Base-by-base conservation (phyloP, 2,113 vertebrate genomes). In the Tragelaphus scriptus region DNA sequence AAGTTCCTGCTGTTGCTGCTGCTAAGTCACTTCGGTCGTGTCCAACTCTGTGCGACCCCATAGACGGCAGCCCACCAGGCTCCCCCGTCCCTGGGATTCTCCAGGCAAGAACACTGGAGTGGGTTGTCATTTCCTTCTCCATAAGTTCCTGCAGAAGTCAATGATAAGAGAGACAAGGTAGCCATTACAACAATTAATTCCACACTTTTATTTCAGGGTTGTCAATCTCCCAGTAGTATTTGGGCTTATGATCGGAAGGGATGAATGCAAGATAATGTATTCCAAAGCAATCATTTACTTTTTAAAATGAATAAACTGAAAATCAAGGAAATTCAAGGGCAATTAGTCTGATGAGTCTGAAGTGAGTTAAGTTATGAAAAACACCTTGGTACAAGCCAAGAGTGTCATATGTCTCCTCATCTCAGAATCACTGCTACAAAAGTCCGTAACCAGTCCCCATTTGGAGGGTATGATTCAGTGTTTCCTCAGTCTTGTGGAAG, bases 321-420 rank as follows among this genome's bases (percentile, higher is more conserved):
- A 23, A 25, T 59, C 26, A 88, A 68, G 8, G 61, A 85, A 84
- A 40, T 85, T 25, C 9, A 36, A 6, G 30, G 19, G 14, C 9
- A 44, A 53, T 2, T 49, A 77, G 30, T 88, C 44, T 85, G 88
- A 44, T 53, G 40, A 47, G 7, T 55, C 21, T 65, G 12, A 90
- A 81, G 2, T 49, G 5, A 85, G 58, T 53, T 61, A 86, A 85
- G 7, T 87, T 30, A 90, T 49, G 25, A 51, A 91, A 84, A 93
- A 28, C 12, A 36, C 3, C 25, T 90, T 85, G 36, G 17, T 21
- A n/a, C 5, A 85, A 65, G 63, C 17, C 58, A 32, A 63, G 36
- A 61, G 3, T 0, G n/a, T 75, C 16, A 9, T 6, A 10, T 44
- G 12, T 0, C 1, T 75, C 23, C 13, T 94, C 21, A 28, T 68